These are phyloP conservation scores for Otus sunia DNA, from an alignment of 2,113 vertebrate species.

Conservation along the genomic window DNA sequence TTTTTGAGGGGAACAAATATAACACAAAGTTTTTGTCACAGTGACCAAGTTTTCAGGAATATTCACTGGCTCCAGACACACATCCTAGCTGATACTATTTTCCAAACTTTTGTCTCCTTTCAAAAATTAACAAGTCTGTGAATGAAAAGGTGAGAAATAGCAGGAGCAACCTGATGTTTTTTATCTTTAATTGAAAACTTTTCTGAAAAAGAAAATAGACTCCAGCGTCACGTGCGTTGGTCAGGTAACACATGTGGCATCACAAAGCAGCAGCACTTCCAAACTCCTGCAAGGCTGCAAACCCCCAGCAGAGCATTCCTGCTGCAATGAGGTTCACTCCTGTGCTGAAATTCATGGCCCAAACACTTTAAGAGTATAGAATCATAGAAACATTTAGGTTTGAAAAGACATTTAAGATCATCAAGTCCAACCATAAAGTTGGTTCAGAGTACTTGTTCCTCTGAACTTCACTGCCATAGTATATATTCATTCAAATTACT, in stretches of 20 bases:
- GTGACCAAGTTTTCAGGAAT: background rate
- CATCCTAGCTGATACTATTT: background rate
- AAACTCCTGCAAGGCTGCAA: background rate
- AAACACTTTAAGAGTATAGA: background rate
- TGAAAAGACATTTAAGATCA: background rate
- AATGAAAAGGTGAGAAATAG: background rate
- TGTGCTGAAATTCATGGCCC: background rate
- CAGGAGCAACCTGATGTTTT: background rate
- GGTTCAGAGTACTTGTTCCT: background rate
- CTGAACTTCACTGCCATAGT: background rate
- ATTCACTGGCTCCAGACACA: background rate
- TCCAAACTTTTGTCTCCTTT: background rate
- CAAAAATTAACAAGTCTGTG: background rate
- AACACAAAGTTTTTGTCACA: background rate
- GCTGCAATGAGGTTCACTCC: background rate
- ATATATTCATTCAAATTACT: background rate
- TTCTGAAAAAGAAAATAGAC: constrained; percentile 14
- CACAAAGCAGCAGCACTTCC: background rate
- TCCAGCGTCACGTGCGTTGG: background rate
- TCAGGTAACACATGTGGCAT: background rate
- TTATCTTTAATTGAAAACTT: constrained; percentile 6
- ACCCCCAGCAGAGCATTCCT: background rate
- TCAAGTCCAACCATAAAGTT: background rate
- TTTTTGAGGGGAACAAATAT: background rate
- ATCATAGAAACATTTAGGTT: background rate